Evolutionary conservation across 2,113 vertebrate genomes (phyloP).

Genomic region (Equus przewalskii): DNA sequence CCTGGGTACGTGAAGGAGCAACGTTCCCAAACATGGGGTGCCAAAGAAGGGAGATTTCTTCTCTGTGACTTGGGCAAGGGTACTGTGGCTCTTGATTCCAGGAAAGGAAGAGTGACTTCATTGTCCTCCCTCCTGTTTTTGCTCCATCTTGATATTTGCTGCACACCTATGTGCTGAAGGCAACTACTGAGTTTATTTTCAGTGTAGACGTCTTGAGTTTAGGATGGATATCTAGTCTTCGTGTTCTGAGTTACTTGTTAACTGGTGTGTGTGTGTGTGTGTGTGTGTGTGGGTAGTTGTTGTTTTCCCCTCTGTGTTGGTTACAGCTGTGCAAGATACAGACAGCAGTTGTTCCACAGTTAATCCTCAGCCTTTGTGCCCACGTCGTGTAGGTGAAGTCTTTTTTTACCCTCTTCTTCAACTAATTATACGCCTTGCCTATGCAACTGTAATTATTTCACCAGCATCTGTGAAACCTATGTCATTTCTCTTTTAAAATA

Average conservation of each 20-base stretch:
- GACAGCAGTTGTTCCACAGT: slow-evolving; percentile 16
- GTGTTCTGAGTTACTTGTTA: background rate
- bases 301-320: background rate
- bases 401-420: slow-evolving; percentile 64
- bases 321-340: slow-evolving; percentile 15
- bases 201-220: background rate
- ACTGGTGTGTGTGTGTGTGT: background rate
- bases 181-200: background rate
- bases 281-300: background rate
- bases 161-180: background rate
- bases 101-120: background rate
- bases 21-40: background rate
- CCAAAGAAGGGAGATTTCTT: background rate
- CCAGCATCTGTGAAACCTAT: slow-evolving; percentile 66
- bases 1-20: background rate
- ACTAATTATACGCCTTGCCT: slow-evolving; percentile 76
- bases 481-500: slow-evolving; percentile 77
- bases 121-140: background rate
- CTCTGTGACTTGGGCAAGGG: background rate
- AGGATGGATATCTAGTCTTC: background rate
- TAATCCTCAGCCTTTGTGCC: slow-evolving; percentile 47
- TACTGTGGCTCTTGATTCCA: background rate
- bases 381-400: slow-evolving; percentile 66
- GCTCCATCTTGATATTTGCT: background rate
- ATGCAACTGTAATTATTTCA: slow-evolving; percentile 76